These are phyloP conservation scores for Papilio glaucus DNA, from an alignment of 1,140 invertebrate species.

Conservation along the genomic window DNA sequence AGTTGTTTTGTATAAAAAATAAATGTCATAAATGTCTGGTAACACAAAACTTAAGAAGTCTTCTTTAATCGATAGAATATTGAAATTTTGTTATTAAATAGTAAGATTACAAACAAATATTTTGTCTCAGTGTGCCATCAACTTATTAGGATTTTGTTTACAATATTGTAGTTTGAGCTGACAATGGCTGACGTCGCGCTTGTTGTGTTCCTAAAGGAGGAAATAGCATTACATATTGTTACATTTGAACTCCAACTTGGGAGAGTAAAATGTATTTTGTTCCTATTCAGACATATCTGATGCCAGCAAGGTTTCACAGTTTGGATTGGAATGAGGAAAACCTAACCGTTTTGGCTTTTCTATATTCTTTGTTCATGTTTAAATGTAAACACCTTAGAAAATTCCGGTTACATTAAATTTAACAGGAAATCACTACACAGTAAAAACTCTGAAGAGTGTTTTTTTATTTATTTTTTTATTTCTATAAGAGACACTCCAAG, in stretches of 20 bases:
- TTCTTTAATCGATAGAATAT: too few species aligned
- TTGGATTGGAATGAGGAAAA: conserved; percentile 22
- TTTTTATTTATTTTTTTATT: too few species aligned
- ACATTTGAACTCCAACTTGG: conserved; percentile 38
- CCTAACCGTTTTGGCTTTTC: background rate
- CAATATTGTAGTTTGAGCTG: conserved; percentile 37
- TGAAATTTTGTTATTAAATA: too few species aligned
- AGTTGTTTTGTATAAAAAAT: too few species aligned
- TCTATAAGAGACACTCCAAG: too few species aligned
- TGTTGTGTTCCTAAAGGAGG: conserved; percentile 37
- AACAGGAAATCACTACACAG: too few species aligned
- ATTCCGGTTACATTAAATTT: too few species aligned
- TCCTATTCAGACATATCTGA: conserved; percentile 38
- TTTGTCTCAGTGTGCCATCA: conserved; percentile 5
- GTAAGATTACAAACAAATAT: background rate
- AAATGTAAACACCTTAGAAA: too few species aligned
- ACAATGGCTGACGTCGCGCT: conserved; percentile 38
- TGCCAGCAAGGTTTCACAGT: background rate
- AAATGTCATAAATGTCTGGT: too few species aligned
- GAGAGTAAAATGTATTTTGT: conserved; percentile 34
- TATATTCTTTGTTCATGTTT: background rate
- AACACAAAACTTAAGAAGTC: too few species aligned
- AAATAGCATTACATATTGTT: conserved; percentile 39
- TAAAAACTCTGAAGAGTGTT: too few species aligned
- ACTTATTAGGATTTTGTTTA: conserved; percentile 35